A percentile compares a stretch with the other conserved stretches of the same genome.
These are phyloP conservation scores for Bergia sp. DNA, from an alignment of 92 coral and sea anemone species.

Conservation along the genomic window DNA sequence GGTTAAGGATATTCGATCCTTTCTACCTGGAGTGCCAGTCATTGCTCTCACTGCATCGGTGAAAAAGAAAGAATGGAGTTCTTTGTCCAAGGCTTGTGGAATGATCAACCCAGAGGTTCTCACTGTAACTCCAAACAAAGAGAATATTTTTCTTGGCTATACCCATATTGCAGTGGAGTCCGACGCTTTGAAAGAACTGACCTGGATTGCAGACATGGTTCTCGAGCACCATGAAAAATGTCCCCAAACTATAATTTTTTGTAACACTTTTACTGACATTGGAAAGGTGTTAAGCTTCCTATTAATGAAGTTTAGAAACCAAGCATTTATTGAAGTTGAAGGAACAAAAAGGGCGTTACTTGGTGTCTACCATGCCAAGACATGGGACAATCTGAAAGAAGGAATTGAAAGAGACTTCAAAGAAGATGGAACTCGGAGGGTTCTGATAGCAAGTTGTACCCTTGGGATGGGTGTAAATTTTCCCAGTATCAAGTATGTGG, in stretches of 20 bases:
- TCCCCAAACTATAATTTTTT: slow-evolving; percentile 27
- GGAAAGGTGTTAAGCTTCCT: too few relatives aligned
- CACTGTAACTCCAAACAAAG: slow-evolving; percentile 47
- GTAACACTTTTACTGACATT: neutral
- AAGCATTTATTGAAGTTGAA: too few relatives aligned
- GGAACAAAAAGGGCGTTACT: too few relatives aligned
- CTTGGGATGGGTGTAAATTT: too few relatives aligned
- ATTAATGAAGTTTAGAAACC: too few relatives aligned
- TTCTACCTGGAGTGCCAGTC: slow-evolving; percentile 42
- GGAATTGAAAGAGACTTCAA: too few relatives aligned
- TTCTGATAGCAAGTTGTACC: too few relatives aligned
- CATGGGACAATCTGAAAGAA: too few relatives aligned
- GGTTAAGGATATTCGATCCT: slow-evolving; percentile 33
- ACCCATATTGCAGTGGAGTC: neutral
- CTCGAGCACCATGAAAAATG: slow-evolving; percentile 12
- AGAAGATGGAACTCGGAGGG: too few relatives aligned
- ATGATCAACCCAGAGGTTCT: slow-evolving; percentile 41
- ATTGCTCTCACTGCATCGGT: slow-evolving; percentile 49
- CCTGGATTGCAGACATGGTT: slow-evolving; percentile 40
- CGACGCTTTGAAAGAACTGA: neutral
- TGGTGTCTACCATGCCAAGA: too few relatives aligned
- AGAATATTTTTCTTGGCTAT: slow-evolving; percentile 41
- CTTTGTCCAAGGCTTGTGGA: slow-evolving; percentile 48
- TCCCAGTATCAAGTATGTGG: slow-evolving; percentile 11
- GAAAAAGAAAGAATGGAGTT: slow-evolving; percentile 29